A percentile compares a stretch with the other conserved stretches of the same genome.
These are phyloP conservation scores for Parapsyche elsis DNA, from an alignment of 1,140 invertebrate genomes.

Conservation along the genomic window DNA sequence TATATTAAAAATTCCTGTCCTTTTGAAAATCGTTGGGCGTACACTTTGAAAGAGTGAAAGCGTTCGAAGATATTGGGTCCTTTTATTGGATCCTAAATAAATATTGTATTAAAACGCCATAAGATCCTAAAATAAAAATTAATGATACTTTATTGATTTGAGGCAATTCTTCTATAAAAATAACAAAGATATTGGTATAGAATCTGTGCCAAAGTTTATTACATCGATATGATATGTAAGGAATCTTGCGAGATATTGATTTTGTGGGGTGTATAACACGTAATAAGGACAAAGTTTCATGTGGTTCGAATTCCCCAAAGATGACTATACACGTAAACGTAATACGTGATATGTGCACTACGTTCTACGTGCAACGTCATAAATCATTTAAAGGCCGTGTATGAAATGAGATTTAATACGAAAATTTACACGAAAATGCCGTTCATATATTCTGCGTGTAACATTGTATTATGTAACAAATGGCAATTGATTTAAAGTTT, in stretches of 20 bases:
- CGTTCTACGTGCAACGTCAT: neutral
- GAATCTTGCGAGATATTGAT: neutral
- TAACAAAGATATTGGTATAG: neutral
- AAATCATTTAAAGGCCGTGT: neutral
- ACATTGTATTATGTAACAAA: neutral
- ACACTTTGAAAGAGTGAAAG: no score
- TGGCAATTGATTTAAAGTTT: no score
- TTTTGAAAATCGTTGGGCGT: no score
- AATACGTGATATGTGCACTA: neutral
- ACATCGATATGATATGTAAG: neutral
- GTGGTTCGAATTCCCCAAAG: neutral
- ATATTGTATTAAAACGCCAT: neutral
- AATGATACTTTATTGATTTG: neutral
- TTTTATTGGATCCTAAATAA: neutral
- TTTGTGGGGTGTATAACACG: neutral
- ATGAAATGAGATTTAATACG: no score
- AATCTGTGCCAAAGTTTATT: neutral
- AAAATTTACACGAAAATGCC: neutral
- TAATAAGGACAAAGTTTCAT: conserved; percentile 9
- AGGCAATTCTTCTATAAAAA: neutral
- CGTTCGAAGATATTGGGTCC: no score
- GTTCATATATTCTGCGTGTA: no score
- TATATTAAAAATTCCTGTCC: no score
- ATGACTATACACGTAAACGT: neutral
- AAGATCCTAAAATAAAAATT: neutral